Evolutionary conservation across 2,888 invertebrate species (phyloP).

Genomic region (Cephus sareptanus): DNA sequence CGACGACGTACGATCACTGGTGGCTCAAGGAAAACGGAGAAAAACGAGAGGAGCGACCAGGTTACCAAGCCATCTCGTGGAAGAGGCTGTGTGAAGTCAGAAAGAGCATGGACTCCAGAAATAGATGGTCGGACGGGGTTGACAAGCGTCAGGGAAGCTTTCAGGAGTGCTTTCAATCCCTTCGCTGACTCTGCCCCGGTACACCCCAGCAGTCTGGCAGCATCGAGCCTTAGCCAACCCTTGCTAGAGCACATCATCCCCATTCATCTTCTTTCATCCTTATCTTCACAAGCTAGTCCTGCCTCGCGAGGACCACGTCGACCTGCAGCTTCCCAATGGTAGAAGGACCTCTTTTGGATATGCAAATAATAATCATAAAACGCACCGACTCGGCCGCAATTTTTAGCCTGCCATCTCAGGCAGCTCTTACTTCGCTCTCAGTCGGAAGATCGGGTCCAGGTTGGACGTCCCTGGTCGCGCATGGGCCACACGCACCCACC

Average conservation of each 20-base stretch:
- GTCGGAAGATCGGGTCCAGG: background rate
- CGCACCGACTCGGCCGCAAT: background rate
- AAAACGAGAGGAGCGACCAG: background rate
- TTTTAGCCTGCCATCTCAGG: background rate
- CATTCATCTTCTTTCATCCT: background rate
- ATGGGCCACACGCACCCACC: background rate
- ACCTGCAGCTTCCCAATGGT: background rate
- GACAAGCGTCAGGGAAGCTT: background rate
- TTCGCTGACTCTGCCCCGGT: background rate
- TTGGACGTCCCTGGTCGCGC: background rate
- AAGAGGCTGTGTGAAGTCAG: background rate
- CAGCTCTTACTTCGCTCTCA: background rate
- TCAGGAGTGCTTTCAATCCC: background rate
- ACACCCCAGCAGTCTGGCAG: background rate
- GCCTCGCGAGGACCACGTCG: background rate
- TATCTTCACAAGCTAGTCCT: background rate
- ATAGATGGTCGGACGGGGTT: background rate
- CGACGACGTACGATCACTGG: background rate
- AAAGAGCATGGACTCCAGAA: background rate
- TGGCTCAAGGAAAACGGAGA: background rate
- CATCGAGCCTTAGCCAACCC: background rate
- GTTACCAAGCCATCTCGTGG: background rate
- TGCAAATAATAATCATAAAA: background rate
- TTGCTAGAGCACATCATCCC: background rate
- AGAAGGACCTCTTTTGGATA: background rate